These are phyloP conservation scores for Lota lota DNA, from an alignment of 2,113 vertebrate species.

Conservation along the genomic window DNA sequence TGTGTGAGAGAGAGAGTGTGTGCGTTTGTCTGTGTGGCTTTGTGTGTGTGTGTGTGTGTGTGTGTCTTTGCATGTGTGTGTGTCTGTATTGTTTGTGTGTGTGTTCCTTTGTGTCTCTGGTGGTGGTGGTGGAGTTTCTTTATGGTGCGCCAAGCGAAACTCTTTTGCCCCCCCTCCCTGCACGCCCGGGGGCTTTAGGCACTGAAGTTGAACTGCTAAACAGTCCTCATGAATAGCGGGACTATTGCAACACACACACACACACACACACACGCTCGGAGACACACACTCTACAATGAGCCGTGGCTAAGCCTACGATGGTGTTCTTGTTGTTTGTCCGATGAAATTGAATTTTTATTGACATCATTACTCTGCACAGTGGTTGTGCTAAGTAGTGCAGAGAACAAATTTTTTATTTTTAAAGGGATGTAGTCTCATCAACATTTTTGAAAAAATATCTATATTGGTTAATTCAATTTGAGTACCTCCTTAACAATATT, in stretches of 20 bases:
- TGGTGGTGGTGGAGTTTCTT: constrained; percentile 25
- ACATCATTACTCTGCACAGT: too few species aligned
- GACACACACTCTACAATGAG: too few species aligned
- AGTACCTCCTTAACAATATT: too few species aligned
- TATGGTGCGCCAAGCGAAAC: constrained; percentile 64
- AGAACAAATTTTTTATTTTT: too few species aligned
- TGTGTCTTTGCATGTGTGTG: constrained; percentile 22
- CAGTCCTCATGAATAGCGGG: constrained; percentile 59
- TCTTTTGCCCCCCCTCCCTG: constrained; percentile 50
- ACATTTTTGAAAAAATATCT: too few species aligned
- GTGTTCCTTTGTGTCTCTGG: constrained; percentile 33
- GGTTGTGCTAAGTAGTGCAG: too few species aligned
- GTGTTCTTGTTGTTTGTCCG: too few species aligned
- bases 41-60: constrained; percentile 45
- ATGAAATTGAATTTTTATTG: too few species aligned
- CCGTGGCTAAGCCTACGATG: too few species aligned
- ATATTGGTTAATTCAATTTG: too few species aligned
- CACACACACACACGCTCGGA: too few species aligned
- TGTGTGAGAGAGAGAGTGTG: constrained; percentile 15
- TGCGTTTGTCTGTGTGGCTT: constrained; percentile 29
- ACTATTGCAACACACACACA: constrained; percentile 30
- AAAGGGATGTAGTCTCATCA: too few species aligned
- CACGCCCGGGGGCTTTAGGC: constrained; percentile 64
- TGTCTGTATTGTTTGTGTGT: constrained; percentile 8
- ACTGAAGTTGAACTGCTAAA: constrained; percentile 70